Conservation (phyloP, 2,797 vertebrate genomes). For the Chelidonichthys spinosus region DNA sequence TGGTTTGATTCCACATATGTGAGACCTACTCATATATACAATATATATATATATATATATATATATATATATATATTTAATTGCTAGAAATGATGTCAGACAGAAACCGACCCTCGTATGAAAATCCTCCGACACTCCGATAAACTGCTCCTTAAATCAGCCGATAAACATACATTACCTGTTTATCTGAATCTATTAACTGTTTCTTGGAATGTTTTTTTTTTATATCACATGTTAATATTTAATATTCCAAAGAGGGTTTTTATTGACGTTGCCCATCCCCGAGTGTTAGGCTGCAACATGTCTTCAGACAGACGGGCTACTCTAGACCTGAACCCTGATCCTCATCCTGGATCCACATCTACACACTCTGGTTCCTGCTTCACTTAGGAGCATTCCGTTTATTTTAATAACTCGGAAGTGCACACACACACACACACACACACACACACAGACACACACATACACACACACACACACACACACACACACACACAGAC, state of each 20-base stretch:
- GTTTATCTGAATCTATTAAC: neutral
- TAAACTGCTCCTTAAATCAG: neutral
- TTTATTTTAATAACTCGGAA: conserved; percentile 36
- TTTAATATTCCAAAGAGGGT: neutral
- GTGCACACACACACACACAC: neutral
- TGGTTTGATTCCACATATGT: too few relatives aligned
- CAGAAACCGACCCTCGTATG: too few relatives aligned
- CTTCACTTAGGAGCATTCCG: conserved; percentile 7
- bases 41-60: too few relatives aligned
- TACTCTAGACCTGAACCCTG: neutral
- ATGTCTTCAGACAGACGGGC: neutral
- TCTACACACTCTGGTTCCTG: neutral
- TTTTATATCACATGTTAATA: neutral
- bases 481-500: conserved; percentile 19
- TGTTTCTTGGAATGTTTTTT: neutral
- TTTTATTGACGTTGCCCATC: neutral
- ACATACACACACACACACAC: conserved; percentile 8
- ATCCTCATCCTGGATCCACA: too few relatives aligned
- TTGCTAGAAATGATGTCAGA: too few relatives aligned
- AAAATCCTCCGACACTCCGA: too few relatives aligned
- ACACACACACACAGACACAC: conserved; percentile 25
- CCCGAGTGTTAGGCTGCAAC: neutral
- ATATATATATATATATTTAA: too few relatives aligned
- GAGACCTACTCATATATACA: too few relatives aligned
- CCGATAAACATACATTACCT: neutral